Base-by-base conservation (phyloP, 2,888 invertebrate genomes). In the Heliconius cydno region DNA sequence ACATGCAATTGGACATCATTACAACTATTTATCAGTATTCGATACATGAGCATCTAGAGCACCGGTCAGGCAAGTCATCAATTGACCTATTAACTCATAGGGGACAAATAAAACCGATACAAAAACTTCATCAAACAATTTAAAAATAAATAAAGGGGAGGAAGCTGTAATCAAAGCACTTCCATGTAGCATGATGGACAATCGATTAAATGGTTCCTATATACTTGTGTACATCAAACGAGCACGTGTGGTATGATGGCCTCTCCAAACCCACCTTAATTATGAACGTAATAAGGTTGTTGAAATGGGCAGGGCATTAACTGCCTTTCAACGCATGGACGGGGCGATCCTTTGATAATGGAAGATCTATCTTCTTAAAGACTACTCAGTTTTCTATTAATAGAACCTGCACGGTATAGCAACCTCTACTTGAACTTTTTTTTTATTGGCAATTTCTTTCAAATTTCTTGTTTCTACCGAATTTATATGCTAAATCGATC, bases 161-260 rank as follows among this genome's bases (percentile, higher is more conserved):
- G 93, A 94, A 93, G 90, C 91, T 87, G 88, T 88, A 92, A 94
- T 94, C 90, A 94, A 92, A 91, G 93, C 90, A 90, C 88, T 90
- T 92, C 89, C 91, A 90, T 85, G 88, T 88, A 87, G 88, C 88
- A 90, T 90, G 91, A 88, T 90, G 91, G 91, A 90, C 93, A 92
- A 93, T 92, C 92, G 91, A 92, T 92, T 91, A 90, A 90, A 91
- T 90, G 87, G 88, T 86, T 85, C 85, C 85, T 85, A 84, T 84
- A 85, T 87, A 87, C 85, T 83, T 25, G 15, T 73, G 34, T 86
- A 87, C 85, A 85, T 85, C 72, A 85, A 85, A 83, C 79, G 85
- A 82, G 82, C 85, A 85, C 85, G 85, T 86, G 85, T 80, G 76
- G 30, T 80, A 72, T 72, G 65, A 76, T 41, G 67, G 30, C 57